phyloP scores from a whole-genome alignment of 2,113 vertebrate species.

The Oreocharis arfaki region DNA sequence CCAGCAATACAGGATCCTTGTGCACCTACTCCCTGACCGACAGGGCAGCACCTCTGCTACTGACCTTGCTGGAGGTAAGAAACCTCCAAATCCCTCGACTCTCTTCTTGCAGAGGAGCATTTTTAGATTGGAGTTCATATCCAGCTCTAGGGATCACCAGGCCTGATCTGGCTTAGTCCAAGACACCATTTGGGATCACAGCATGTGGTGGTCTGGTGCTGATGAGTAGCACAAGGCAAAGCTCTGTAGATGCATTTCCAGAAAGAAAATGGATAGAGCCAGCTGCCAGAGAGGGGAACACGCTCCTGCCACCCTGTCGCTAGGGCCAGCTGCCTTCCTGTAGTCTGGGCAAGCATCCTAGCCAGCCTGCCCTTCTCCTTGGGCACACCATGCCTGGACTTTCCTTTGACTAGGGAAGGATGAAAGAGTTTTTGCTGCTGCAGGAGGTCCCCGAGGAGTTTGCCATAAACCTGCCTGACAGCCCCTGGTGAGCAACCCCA shows the following conservation, averaged over 20 bases:
- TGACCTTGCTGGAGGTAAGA: neutral
- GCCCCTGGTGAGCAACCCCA: conserved; percentile 16
- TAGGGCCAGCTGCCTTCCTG: neutral
- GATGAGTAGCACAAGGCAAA: neutral
- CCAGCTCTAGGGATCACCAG: neutral
- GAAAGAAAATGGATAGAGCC: neutral
- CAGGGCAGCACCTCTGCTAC: neutral
- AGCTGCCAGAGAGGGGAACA: neutral
- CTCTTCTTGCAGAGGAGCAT: neutral
- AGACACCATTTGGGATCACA: conserved; percentile 26
- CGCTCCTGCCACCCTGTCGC: accelerated
- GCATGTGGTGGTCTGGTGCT: conserved; percentile 7
- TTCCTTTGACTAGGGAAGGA: neutral
- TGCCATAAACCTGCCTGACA: conserved; percentile 40
- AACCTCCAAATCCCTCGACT: neutral
- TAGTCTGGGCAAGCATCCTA: neutral
- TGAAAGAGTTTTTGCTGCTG: neutral
- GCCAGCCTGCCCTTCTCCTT: neutral
- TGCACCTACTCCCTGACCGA: neutral
- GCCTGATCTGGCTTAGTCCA: neutral
- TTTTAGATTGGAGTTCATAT: neutral
- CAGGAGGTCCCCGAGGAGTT: neutral
- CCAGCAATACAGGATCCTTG: neutral
- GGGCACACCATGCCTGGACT: neutral
- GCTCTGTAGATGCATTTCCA: neutral